Evolutionary conservation across 2,888 invertebrate species (phyloP).

Genomic region (Micoletzkya japonica): DNA sequence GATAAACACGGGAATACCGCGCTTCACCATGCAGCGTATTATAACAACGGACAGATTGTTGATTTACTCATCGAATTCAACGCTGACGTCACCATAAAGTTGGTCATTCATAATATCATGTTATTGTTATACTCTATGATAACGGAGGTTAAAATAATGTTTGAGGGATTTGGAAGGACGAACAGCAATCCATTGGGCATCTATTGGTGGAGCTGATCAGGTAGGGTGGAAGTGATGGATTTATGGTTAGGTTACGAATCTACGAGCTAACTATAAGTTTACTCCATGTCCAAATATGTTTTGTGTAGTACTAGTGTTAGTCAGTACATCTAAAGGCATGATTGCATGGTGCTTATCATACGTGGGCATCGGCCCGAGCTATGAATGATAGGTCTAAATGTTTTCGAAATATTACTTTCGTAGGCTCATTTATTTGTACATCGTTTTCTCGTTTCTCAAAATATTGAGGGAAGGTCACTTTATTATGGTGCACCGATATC

Average conservation of each 20-base stretch:
- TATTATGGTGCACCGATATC: not conserved
- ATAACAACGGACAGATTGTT: conserved; percentile 13
- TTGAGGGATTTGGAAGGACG: conserved; percentile 23
- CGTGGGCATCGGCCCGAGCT: too few species aligned
- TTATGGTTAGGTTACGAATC: not conserved
- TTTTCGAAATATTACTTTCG: not conserved
- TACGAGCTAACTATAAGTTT: too few species aligned
- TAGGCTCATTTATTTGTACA: not conserved
- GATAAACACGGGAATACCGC: conserved; percentile 24
- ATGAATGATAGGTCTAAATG: too few species aligned
- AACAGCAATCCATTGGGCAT: conserved; percentile 23
- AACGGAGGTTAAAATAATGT: not conserved
- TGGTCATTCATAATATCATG: not conserved
- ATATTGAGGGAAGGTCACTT: not conserved
- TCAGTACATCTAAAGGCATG: too few species aligned
- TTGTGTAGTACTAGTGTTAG: too few species aligned
- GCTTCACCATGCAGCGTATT: conserved; percentile 24
- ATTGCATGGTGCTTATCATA: too few species aligned
- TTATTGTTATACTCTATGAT: not conserved
- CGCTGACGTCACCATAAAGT: conserved; percentile 21
- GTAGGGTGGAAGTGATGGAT: not conserved
- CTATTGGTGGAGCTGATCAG: conserved; percentile 17
- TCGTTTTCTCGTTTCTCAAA: too few species aligned
- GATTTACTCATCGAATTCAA: conserved; percentile 9
- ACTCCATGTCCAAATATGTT: too few species aligned